Percentiles rank a stretch among this genome's conserved stretches.
These are phyloP conservation scores for Sarotherodon lohbergeri DNA, from an alignment of 2,113 vertebrate species.

Conservation along the genomic window DNA sequence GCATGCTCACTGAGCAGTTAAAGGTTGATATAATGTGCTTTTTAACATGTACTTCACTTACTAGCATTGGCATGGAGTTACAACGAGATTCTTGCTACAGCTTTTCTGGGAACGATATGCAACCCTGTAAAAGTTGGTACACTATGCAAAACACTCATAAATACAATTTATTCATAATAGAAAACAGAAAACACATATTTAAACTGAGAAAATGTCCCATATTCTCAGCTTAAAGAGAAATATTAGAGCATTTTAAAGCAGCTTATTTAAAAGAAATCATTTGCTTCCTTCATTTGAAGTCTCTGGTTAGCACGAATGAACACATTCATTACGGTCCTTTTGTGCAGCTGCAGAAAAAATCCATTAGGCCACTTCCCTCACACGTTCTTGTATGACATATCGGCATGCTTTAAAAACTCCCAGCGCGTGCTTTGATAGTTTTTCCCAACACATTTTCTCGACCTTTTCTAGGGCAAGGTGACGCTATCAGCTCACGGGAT, in stretches of 20 bases:
- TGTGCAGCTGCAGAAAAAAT: background rate
- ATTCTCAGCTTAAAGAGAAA: background rate
- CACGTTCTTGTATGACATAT: slow-evolving; percentile 2
- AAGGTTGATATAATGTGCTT: background rate
- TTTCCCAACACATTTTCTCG: slow-evolving; percentile 18
- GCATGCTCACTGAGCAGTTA: background rate
- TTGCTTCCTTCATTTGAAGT: background rate
- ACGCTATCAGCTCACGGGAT: slow-evolving; percentile 55
- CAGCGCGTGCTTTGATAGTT: slow-evolving; percentile 27
- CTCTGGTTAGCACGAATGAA: background rate
- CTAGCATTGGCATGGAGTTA: background rate
- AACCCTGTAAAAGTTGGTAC: background rate
- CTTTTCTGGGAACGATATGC: background rate
- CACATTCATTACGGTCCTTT: background rate
- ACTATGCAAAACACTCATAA: background rate
- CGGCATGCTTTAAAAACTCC: slow-evolving; percentile 41
- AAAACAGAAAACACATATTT: background rate
- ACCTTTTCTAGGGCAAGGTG: slow-evolving; percentile 62
- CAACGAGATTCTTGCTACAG: background rate
- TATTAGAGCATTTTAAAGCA: background rate
- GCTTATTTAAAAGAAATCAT: background rate
- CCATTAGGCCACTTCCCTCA: background rate
- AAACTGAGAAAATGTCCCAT: background rate
- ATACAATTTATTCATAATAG: background rate
- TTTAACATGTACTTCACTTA: background rate